Percentiles rank a stretch among this genome's conserved stretches.
These are phyloP conservation scores for Zhengitettix transpicula DNA, from an alignment of 2,888 invertebrate species.

Conservation along the genomic window DNA sequence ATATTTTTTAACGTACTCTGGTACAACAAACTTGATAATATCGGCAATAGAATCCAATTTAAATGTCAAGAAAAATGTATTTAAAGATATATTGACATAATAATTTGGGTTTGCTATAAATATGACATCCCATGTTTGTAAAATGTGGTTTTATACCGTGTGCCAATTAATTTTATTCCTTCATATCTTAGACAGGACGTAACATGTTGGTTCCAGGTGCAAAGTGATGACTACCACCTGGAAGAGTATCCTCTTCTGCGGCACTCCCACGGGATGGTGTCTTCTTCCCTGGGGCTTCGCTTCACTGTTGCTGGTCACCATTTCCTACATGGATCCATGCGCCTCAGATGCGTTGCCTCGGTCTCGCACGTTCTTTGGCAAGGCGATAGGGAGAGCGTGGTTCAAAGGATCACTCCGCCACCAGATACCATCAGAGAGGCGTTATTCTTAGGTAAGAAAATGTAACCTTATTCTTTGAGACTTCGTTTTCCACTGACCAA, in stretches of 20 bases:
- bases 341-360: constrained; percentile 41
- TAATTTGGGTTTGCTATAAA: no score
- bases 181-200: background rate
- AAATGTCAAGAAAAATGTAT: no score
- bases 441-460: constrained; percentile 37
- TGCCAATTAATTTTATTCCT: no score
- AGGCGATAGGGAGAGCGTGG: constrained; percentile 38
- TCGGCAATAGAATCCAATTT: no score
- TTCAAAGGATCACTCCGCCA: constrained; percentile 34
- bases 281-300: constrained; percentile 37
- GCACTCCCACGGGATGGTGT: constrained; percentile 39
- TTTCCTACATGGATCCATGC: constrained; percentile 41
- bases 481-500: no score
- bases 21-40: no score
- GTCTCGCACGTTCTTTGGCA: constrained; percentile 41
- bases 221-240: constrained; percentile 21
- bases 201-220: background rate
- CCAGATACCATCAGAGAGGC: constrained; percentile 41
- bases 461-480: no score
- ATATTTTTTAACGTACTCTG: no score
- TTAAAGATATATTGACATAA: no score
- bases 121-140: no score
- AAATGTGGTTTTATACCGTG: no score
- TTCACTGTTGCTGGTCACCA: constrained; percentile 35
- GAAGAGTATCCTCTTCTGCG: constrained; percentile 34